Evolutionary conservation across 2,797 vertebrate species (phyloP).

Genomic region (Psittacula derbiana): DNA sequence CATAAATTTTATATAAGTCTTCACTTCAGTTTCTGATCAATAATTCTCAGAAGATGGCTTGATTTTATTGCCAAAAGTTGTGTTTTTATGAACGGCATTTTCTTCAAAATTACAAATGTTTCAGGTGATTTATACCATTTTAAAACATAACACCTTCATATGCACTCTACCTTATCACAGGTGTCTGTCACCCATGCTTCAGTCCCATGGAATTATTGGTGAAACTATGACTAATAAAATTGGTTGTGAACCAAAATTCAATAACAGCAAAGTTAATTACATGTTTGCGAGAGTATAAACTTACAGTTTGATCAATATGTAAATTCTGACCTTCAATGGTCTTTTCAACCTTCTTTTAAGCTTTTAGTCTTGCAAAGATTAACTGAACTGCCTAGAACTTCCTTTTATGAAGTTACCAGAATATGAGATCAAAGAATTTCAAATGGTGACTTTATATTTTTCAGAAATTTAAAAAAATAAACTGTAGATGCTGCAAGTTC

Average conservation of each 20-base stretch:
- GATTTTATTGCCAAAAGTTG: not conserved
- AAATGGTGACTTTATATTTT: not conserved
- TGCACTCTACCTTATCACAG: constrained; percentile 49
- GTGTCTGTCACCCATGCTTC: constrained; percentile 64
- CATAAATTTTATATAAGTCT: not conserved
- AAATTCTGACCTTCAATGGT: constrained; percentile 84
- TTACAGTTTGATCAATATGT: constrained; percentile 84
- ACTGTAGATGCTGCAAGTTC: not conserved
- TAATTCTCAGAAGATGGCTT: not conserved
- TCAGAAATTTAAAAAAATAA: not conserved
- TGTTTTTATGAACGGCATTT: not conserved
- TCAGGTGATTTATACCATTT: not conserved
- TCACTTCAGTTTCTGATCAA: not conserved
- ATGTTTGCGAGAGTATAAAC: constrained; percentile 79
- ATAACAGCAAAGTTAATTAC: constrained; percentile 83
- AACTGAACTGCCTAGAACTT: constrained; percentile 74
- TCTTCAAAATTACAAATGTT: constrained; percentile 19
- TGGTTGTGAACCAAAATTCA: constrained; percentile 80
- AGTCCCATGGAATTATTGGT: constrained; percentile 64
- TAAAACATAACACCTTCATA: constrained; percentile 16
- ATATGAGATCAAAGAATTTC: constrained; percentile 1
- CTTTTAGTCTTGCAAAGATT: constrained; percentile 78
- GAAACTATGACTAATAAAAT: constrained; percentile 79
- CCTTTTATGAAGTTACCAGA: constrained; percentile 66
- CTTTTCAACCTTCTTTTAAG: constrained; percentile 80